Conservation (phyloP, 2,113 vertebrate genomes). For the Cynocephalus volans region DNA sequence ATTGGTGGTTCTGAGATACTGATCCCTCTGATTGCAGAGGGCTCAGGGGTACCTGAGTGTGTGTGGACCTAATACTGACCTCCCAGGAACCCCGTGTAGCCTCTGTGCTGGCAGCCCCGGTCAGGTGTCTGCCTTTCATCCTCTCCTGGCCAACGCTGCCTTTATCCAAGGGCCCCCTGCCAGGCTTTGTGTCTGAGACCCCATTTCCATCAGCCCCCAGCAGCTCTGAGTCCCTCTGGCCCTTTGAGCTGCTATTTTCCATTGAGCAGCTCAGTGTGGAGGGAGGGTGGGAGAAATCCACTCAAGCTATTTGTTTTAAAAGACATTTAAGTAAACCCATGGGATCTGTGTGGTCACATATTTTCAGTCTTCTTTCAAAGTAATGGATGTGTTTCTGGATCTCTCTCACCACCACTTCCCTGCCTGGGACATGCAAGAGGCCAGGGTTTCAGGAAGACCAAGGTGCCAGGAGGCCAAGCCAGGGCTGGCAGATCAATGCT, state of each 20-base stretch:
- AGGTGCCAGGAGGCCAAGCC: not conserved
- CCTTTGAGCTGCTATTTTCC: not conserved
- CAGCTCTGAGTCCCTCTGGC: not conserved
- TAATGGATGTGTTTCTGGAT: conserved; percentile 13
- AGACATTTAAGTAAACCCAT: conserved; percentile 60
- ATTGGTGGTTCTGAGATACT: accelerated
- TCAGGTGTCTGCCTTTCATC: not conserved
- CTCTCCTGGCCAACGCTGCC: not conserved
- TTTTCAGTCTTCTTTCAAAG: conserved; percentile 49
- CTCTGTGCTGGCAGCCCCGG: not conserved
- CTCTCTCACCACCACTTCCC: not conserved
- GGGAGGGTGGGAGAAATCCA: conserved; percentile 36
- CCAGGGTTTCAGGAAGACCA: not conserved
- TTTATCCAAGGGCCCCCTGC: not conserved
- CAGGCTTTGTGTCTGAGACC: not conserved
- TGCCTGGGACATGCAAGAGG: conserved; percentile 6
- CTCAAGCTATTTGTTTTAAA: conserved; percentile 68
- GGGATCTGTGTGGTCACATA: conserved; percentile 38
- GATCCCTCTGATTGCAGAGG: not conserved
- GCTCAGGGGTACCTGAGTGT: accelerated
- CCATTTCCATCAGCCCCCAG: not conserved
- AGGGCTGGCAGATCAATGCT: not conserved
- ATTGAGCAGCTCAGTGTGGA: not conserved
- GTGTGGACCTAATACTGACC: not conserved
- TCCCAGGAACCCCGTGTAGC: not conserved